Evolutionary conservation across 2,797 vertebrate genomes (phyloP).

Genomic region (Agapornis canus): DNA sequence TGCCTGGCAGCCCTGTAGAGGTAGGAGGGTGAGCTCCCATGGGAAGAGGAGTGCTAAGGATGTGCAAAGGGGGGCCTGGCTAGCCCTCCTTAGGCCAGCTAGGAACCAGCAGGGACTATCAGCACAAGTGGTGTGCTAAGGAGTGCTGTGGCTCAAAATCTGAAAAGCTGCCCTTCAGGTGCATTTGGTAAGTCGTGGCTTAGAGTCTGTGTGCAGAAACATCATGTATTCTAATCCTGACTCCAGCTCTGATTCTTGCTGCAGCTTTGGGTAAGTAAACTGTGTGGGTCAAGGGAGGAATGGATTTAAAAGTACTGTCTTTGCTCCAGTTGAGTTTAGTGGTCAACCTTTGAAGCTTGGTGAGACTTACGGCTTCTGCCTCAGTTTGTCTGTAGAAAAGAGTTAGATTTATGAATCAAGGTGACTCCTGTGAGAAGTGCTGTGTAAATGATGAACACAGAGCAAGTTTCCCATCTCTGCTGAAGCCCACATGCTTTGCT

Average conservation of each 20-base stretch:
- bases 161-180: not conserved
- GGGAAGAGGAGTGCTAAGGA: fast-evolving
- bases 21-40: not conserved
- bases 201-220: not conserved
- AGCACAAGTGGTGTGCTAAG: not conserved
- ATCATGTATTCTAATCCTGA: not conserved
- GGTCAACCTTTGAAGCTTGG: not conserved
- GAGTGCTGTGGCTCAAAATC: not conserved
- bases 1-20: fast-evolving
- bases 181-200: not conserved
- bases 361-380: not conserved
- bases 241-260: not conserved
- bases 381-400: not conserved
- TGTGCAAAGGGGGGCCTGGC: not conserved
- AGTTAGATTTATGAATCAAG: not conserved
- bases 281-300: not conserved
- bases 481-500: not conserved
- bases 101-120: not conserved
- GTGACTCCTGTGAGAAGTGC: not conserved
- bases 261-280: not conserved
- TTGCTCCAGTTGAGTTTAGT: not conserved
- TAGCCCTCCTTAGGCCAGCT: not conserved
- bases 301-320: not conserved
- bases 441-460: not conserved
- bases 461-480: not conserved